Conservation (phyloP, 2,797 vertebrate species). For the Acanthiza pusilla region DNA sequence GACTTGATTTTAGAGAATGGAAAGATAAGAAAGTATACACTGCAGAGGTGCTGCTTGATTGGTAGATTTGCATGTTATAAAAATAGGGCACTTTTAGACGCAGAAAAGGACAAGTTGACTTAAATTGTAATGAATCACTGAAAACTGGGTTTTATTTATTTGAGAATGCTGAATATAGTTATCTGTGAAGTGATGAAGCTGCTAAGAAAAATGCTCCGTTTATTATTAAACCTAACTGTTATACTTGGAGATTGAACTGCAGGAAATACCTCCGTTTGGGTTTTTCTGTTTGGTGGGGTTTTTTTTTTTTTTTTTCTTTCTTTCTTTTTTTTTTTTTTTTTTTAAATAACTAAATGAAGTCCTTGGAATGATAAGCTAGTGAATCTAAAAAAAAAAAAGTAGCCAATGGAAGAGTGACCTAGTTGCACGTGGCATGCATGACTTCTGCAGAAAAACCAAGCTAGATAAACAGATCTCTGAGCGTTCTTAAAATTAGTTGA, state of each 20-base stretch:
- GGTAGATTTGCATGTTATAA: neutral
- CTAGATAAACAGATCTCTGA: neutral
- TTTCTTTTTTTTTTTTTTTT: neutral
- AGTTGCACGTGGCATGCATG: neutral
- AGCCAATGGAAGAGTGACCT: neutral
- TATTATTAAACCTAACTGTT: neutral
- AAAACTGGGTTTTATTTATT: neutral
- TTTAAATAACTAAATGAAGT: neutral
- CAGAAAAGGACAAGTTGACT: neutral
- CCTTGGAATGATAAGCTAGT: neutral
- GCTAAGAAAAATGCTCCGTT: neutral
- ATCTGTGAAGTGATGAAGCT: constrained; percentile 2
- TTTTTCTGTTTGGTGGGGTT: neutral
- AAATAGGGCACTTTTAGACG: neutral
- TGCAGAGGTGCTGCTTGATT: neutral
- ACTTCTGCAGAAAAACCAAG: neutral
- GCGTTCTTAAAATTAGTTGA: neutral
- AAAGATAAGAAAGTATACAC: constrained; percentile 5
- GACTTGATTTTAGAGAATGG: neutral
- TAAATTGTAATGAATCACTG: neutral
- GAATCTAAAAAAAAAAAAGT: neutral
- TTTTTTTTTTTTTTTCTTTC: no score
- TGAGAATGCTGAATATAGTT: neutral
- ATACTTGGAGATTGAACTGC: neutral
- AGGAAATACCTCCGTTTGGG: neutral